phyloP scores from a whole-genome alignment of 1,140 invertebrate species.

The Drosophila prosaltans region DNA sequence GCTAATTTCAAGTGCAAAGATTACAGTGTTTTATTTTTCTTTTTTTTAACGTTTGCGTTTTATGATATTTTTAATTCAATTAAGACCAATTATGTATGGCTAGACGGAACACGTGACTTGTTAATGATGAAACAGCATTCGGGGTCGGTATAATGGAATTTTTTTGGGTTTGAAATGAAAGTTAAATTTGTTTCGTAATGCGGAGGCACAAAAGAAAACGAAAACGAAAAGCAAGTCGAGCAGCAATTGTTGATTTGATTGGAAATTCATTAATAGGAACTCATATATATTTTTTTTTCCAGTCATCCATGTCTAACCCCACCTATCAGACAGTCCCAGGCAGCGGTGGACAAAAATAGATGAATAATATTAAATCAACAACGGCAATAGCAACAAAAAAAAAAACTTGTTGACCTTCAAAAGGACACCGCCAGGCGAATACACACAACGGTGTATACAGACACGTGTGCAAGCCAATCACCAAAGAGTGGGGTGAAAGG shows the following conservation, averaged over 20 bases:
- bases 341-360: slow-evolving; percentile 57
- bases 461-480: slow-evolving; percentile 46
- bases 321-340: slow-evolving; percentile 17
- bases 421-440: slow-evolving; percentile 65
- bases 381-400: slow-evolving; percentile 40
- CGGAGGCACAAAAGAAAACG: neutral
- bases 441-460: neutral
- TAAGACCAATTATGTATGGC: slow-evolving; percentile 17
- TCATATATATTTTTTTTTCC: slow-evolving; percentile 1
- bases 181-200: neutral
- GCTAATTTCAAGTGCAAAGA: too few relatives aligned
- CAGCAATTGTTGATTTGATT: slow-evolving; percentile 22
- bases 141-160: neutral
- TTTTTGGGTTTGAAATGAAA: neutral
- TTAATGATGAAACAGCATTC: neutral
- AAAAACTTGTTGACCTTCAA: slow-evolving; percentile 70
- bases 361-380: slow-evolving; percentile 53
- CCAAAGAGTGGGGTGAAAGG: slow-evolving; percentile 2
- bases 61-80: slow-evolving; percentile 31
- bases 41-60: neutral
- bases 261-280: slow-evolving; percentile 18
- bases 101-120: slow-evolving; percentile 47
- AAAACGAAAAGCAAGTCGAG: neutral
- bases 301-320: neutral
- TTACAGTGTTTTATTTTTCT: neutral